Conservation (phyloP, 2,888 invertebrate species). For the Drosophila mercatorum region DNA sequence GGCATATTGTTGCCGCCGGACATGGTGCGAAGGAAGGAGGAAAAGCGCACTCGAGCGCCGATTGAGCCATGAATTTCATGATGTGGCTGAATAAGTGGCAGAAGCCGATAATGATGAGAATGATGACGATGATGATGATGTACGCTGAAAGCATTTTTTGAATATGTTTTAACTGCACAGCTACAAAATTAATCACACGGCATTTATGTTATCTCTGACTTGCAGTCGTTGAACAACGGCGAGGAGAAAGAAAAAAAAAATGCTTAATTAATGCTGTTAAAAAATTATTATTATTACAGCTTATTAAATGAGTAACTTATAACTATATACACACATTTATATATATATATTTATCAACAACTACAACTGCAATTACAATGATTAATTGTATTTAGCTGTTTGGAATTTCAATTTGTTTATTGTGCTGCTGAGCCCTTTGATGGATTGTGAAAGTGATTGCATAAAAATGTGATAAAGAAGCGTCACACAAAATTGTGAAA, state of each 20-base stretch:
- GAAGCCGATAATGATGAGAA: slow-evolving; percentile 5
- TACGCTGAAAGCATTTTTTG: slow-evolving; percentile 24
- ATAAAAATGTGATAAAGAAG: slow-evolving; percentile 46
- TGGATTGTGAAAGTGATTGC: slow-evolving; percentile 75
- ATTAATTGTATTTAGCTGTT: slow-evolving; percentile 59
- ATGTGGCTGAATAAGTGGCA: slow-evolving; percentile 7
- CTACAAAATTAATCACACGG: slow-evolving; percentile 60
- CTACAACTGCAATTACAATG: slow-evolving; percentile 51
- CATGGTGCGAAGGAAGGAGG: slow-evolving; percentile 29
- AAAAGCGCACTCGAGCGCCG: slow-evolving; percentile 54
- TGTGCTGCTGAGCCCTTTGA: slow-evolving; percentile 44
- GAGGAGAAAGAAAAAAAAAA: slow-evolving; percentile 3
- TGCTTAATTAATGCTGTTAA: slow-evolving; percentile 50
- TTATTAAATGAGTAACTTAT: slow-evolving; percentile 36
- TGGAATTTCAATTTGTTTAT: slow-evolving; percentile 65
- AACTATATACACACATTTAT: not conserved
- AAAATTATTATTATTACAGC: slow-evolving; percentile 33
- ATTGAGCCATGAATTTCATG: slow-evolving; percentile 61
- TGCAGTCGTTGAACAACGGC: slow-evolving; percentile 23
- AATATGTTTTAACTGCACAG: slow-evolving; percentile 10
- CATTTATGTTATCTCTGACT: slow-evolving; percentile 56
- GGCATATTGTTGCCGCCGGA: slow-evolving; percentile 57
- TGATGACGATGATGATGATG: slow-evolving; percentile 4
- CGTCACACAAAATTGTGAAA: slow-evolving; percentile 10
- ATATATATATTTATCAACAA: slow-evolving; percentile 21